phyloP scores from a whole-genome alignment of 92 coral and sea anemone species.

The Chrysogorgia sp. region DNA sequence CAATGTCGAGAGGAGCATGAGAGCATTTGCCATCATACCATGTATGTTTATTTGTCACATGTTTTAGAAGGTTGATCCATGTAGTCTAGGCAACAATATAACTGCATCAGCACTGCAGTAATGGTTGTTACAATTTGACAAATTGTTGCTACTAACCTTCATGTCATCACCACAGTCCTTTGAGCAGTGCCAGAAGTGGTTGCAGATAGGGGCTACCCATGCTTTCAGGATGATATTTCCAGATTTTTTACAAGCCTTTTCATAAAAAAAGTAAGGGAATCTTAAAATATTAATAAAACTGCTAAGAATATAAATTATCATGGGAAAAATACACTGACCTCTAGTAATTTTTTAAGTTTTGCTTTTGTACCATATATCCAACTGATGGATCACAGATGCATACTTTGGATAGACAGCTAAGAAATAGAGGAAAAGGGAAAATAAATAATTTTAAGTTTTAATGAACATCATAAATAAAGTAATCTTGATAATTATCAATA shows the following conservation, averaged over 20 bases:
- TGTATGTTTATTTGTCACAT: constrained; percentile 22
- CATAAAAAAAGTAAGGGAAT: no score
- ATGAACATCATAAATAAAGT: no score
- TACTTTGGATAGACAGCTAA: constrained; percentile 45
- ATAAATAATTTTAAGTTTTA: no score
- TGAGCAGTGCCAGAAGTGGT: constrained; percentile 47
- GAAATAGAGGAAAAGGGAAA: no score
- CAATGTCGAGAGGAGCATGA: constrained; percentile 36
- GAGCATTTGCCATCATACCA: constrained; percentile 48
- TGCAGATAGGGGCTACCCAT: constrained; percentile 32
- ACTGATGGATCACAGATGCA: constrained; percentile 28
- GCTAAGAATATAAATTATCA: no score
- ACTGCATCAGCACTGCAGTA: no score
- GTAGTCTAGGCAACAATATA: not conserved
- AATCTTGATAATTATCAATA: no score
- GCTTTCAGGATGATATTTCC: constrained; percentile 19
- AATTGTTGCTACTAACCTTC: no score
- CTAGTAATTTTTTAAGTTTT: constrained; percentile 32
- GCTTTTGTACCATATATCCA: constrained; percentile 55
- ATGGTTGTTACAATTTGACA: not conserved
- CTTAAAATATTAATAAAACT: no score
- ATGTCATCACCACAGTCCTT: constrained; percentile 24
- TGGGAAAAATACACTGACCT: constrained; percentile 20
- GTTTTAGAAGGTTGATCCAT: constrained; percentile 37
- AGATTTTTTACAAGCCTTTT: no score